Conservation (phyloP, 2,797 vertebrate genomes). For the Anabacerthia variegaticeps region DNA sequence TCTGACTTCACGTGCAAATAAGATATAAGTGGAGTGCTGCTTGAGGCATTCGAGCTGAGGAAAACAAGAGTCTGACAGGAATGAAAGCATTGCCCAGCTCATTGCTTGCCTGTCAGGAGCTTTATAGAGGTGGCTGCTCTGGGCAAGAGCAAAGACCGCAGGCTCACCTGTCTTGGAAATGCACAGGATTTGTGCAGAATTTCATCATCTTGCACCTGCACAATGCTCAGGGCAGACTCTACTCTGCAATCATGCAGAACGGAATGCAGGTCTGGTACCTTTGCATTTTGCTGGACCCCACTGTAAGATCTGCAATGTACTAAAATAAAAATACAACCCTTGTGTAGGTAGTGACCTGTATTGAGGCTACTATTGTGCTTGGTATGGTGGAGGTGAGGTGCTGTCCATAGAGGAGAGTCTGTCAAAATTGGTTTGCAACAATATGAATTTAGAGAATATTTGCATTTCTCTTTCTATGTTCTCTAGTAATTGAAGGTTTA, state of each 20-base stretch:
- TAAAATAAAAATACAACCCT: background rate
- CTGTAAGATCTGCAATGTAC: background rate
- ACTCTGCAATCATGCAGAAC: rapidly evolving
- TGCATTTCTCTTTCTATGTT: background rate
- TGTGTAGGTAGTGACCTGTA: background rate
- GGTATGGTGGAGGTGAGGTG: rapidly evolving
- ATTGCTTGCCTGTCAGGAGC: background rate
- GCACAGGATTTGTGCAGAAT: background rate
- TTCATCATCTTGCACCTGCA: background rate
- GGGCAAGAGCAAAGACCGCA: background rate
- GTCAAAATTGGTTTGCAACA: background rate
- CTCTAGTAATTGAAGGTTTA: background rate
- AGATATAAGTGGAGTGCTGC: background rate
- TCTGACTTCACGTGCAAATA: background rate
- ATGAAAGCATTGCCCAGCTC: background rate
- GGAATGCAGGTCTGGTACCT: background rate
- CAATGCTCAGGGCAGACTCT: background rate
- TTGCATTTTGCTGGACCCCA: background rate
- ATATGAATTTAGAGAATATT: background rate
- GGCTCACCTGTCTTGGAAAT: background rate
- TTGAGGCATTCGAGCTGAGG: background rate
- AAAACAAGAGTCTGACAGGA: background rate
- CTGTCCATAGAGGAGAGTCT: background rate
- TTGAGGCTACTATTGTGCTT: background rate
- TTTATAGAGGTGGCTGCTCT: background rate